Evolutionary conservation across 2,888 invertebrate species (phyloP).

Genomic region (Timema podura): DNA sequence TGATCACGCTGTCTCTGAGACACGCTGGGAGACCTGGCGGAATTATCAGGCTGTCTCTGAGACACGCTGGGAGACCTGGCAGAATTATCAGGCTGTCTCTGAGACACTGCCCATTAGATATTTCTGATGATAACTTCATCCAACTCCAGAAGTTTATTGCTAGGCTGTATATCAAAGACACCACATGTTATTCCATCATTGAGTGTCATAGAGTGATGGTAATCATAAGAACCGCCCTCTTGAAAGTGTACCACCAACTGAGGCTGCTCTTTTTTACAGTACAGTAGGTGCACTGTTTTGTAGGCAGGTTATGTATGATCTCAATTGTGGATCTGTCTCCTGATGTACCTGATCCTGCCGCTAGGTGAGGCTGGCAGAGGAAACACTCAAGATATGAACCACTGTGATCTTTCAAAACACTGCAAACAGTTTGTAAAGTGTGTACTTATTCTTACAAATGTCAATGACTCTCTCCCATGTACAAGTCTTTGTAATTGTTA

Average conservation of each 20-base stretch:
- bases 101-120: slow-evolving; percentile 4
- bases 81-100: background rate
- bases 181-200: background rate
- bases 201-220: background rate
- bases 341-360: background rate
- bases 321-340: background rate
- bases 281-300: background rate
- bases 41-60: too few relatives aligned
- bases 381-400: background rate
- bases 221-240: background rate
- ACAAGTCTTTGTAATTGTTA: slow-evolving; percentile 1
- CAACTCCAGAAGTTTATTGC: background rate
- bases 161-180: background rate
- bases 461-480: background rate
- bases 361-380: background rate
- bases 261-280: background rate
- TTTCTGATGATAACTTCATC: background rate
- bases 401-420: background rate
- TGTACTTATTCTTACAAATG: slow-evolving; percentile 5
- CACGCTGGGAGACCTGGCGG: too few relatives aligned
- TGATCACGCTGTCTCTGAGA: too few relatives aligned
- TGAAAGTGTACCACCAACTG: background rate
- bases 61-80: background rate
- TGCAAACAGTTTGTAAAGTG: background rate
- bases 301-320: background rate